A percentile compares a stretch with the other conserved stretches of the same genome.
These are phyloP conservation scores for Lasioglossum lativentre DNA, from an alignment of 2,888 invertebrate genomes.

Conservation along the genomic window DNA sequence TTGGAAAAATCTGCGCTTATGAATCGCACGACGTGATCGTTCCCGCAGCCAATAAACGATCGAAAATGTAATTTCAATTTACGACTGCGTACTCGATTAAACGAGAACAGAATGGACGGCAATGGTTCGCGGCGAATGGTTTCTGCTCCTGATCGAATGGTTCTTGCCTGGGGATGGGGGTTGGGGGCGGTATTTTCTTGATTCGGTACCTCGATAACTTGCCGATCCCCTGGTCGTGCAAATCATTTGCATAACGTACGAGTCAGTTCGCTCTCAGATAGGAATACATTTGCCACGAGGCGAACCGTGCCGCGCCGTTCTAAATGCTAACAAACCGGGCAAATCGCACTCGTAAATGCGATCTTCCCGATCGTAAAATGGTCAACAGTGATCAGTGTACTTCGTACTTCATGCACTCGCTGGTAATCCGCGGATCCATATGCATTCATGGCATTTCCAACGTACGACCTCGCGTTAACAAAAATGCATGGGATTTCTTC, in stretches of 20 bases:
- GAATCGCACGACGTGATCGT: not conserved
- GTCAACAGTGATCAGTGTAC: not conserved
- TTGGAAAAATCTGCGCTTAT: not conserved
- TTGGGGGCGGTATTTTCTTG: constrained; percentile 17
- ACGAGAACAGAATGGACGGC: constrained; percentile 22
- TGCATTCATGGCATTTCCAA: not conserved
- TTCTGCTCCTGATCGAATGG: constrained; percentile 41
- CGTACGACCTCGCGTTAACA: not conserved
- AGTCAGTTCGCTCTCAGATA: constrained; percentile 32
- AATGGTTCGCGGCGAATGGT: constrained; percentile 2
- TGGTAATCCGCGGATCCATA: not conserved
- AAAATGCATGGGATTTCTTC: not conserved
- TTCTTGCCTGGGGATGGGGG: not conserved
- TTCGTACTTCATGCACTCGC: not conserved
- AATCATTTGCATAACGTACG: constrained; percentile 62
- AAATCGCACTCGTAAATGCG: constrained; percentile 26
- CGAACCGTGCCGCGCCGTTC: not conserved
- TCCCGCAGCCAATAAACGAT: not conserved
- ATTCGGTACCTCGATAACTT: constrained; percentile 48
- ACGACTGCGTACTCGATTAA: constrained; percentile 23
- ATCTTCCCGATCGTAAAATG: constrained; percentile 16
- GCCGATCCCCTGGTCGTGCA: constrained; percentile 18
- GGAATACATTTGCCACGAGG: constrained; percentile 20
- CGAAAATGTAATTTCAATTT: constrained; percentile 19
- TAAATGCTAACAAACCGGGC: constrained; percentile 18